Evolutionary conservation across 2,888 invertebrate species (phyloP).

Genomic region (Hypsopygia costalis): DNA sequence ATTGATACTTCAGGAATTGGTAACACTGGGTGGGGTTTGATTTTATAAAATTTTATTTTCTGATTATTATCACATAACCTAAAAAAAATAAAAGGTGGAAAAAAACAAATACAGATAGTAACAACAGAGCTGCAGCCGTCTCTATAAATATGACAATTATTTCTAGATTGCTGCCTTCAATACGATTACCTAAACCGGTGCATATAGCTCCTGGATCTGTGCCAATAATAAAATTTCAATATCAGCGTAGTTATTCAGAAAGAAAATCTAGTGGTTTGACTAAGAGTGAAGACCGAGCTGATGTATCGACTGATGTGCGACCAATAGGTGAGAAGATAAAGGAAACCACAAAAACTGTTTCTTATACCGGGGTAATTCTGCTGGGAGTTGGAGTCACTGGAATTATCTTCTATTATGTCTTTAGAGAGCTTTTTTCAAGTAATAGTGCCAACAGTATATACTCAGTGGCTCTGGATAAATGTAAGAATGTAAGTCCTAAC

Average conservation of each 20-base stretch:
- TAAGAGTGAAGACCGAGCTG: slow-evolving; percentile 55
- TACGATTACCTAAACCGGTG: slow-evolving; percentile 38
- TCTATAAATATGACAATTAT: slow-evolving; percentile 54
- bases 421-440: slow-evolving; percentile 92
- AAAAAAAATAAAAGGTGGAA: not conserved
- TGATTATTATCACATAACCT: too few relatives aligned
- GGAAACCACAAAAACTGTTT: slow-evolving; percentile 93
- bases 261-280: slow-evolving; percentile 52
- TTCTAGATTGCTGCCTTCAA: slow-evolving; percentile 55
- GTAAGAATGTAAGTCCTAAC: slow-evolving; percentile 78
- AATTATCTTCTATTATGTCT: slow-evolving; percentile 90
- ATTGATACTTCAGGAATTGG: too few relatives aligned
- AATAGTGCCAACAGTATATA: slow-evolving; percentile 93
- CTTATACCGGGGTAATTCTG: slow-evolving; percentile 91
- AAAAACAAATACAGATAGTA: not conserved
- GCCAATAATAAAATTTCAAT: slow-evolving; percentile 36
- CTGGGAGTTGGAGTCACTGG: slow-evolving; percentile 90
- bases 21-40: too few relatives aligned
- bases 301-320: slow-evolving; percentile 80
- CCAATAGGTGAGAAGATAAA: slow-evolving; percentile 89
- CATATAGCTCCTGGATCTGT: slow-evolving; percentile 34
- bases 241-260: slow-evolving; percentile 44
- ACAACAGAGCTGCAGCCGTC: too few relatives aligned
- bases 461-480: slow-evolving; percentile 87
- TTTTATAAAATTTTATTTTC: too few relatives aligned